Evolutionary conservation across 2,113 vertebrate species (phyloP).

Genomic region (Herpailurus yagouaroundi): DNA sequence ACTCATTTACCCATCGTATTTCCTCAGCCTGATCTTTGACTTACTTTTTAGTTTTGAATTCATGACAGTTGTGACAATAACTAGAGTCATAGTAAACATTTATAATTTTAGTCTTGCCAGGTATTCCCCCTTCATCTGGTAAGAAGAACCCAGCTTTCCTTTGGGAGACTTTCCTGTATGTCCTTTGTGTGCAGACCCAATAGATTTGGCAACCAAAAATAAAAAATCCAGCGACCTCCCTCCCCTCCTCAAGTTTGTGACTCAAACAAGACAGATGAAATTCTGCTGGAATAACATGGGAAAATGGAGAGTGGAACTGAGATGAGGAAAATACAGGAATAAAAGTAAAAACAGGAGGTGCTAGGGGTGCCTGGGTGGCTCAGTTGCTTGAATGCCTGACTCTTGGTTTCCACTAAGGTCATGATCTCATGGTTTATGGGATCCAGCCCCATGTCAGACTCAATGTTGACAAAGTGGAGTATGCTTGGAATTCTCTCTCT

Average conservation of each 20-base stretch:
- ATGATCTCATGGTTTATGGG: no score
- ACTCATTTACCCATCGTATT: neutral
- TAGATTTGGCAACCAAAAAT: neutral
- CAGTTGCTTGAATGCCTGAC: no score
- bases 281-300: neutral
- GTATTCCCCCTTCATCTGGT: neutral
- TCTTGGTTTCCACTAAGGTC: no score
- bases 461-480: no score
- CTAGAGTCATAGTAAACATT: neutral
- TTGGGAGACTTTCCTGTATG: neutral
- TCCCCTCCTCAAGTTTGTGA: neutral
- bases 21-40: neutral
- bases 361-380: no score
- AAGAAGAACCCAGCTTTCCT: neutral
- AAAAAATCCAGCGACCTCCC: accelerated
- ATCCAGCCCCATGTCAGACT: no score
- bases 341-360: neutral
- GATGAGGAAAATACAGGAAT: neutral
- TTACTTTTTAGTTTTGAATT: neutral
- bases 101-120: accelerated
- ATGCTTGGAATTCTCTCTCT: no score
- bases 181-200: neutral
- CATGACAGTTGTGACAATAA: neutral
- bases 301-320: neutral
- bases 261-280: neutral